Evolutionary conservation across 2,888 invertebrate genomes (phyloP), one percentile per base, ranked within the genome.

Genomic region (Cephus nigrinus): DNA sequence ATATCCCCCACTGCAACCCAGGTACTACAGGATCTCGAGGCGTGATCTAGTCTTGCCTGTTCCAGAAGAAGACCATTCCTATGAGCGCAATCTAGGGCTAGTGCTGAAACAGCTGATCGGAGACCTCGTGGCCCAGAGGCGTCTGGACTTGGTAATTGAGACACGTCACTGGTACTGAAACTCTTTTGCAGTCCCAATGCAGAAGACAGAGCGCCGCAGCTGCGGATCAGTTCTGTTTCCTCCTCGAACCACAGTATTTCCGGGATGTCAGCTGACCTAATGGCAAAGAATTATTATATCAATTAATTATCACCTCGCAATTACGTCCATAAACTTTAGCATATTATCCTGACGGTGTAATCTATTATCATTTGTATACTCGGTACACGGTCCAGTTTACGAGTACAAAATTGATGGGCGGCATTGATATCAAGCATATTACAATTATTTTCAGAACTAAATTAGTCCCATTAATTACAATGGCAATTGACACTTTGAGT

Each of bases 1-100:
- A 95, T 92, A 88, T 95, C 95, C 0, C 97, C 97, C 3, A 97
- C 96, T 82, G 95, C 97, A 0, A 97, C 97, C 97, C 97, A 97
- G 0, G 97, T 97, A 82, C 96, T 96, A 91, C 97, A 96, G 0
- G 96, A 96, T 4, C 97, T 93, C 12, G 93, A 94, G 32, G 93
- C 93, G 78, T 93, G 93, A 78, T 95, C 95, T 80, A 95, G 91
- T 75, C 94, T 92, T 3, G 93, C 92, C 80, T 94, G 93, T 82
- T 94, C 93, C 78, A 94, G 84, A 75, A 94, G 87, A 80, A 93
- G 92, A 30, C 93, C 92, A 74, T 92, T 92, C 78, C 94, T 90
- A 86, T 94, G 93, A 72, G 93, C 89, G 33, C 93, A 92, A 83
- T 93, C 94, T n/a, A 94, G 90, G 1, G 93, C 94, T 81, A 94